These are phyloP conservation scores for Scaptomyza cyrtandrae DNA, from an alignment of 2,888 invertebrate genomes.

Conservation along the genomic window DNA sequence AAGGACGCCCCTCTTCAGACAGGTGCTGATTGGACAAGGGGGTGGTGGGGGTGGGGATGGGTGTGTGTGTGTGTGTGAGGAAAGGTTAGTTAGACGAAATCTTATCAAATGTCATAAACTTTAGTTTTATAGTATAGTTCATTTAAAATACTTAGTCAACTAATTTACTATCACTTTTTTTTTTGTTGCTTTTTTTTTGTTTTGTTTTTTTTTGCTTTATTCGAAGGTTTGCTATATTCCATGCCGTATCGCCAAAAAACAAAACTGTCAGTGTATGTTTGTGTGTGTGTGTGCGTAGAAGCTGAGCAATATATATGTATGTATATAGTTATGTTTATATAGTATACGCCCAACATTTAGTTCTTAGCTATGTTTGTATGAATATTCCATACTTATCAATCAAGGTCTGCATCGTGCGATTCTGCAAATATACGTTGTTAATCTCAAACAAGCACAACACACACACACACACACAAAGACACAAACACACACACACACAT, in stretches of 20 bases:
- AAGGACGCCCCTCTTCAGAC: too few relatives aligned
- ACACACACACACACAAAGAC: conserved; percentile 17
- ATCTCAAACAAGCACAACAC: conserved; percentile 41
- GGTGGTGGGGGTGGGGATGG: not conserved
- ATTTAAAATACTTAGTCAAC: conserved; percentile 58
- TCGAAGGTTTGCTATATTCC: conserved; percentile 39
- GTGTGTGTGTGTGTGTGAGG: too few relatives aligned
- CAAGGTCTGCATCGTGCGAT: conserved; percentile 77
- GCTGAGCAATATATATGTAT: conserved; percentile 16
- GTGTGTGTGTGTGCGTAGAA: conserved; percentile 20
- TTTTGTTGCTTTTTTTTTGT: conserved; percentile 11
- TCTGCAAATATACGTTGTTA: conserved; percentile 70
- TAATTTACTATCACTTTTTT: conserved; percentile 66
- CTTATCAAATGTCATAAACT: conserved; percentile 72
- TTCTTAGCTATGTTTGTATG: conserved; percentile 23
- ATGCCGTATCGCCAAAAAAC: conserved; percentile 34
- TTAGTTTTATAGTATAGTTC: conserved; percentile 63
- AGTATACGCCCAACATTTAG: conserved; percentile 31
- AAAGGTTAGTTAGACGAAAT: conserved; percentile 31
- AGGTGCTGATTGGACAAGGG: not conserved
- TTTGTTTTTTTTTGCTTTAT: conserved; percentile 31
- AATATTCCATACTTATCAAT: conserved; percentile 66
- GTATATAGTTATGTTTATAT: conserved; percentile 13
- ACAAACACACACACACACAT: conserved; percentile 6
- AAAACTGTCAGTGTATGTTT: not conserved